Evolutionary conservation across 2,888 invertebrate genomes (phyloP).

Genomic region (Ditula angustiorana): DNA sequence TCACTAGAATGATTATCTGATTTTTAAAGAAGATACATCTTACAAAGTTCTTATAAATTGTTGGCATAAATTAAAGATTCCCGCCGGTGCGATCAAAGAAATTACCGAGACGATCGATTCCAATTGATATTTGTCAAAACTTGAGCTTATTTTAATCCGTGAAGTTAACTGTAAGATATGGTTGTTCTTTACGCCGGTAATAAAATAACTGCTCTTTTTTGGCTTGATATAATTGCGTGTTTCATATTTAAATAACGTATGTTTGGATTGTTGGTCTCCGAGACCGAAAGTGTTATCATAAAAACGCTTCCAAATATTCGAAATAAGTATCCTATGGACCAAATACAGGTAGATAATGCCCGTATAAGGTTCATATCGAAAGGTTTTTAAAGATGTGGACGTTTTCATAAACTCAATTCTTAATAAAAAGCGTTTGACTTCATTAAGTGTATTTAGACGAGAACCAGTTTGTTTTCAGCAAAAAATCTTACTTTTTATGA

Average conservation of each 20-base stretch:
- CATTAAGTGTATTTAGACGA: slow-evolving; percentile 36
- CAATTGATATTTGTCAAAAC: slow-evolving; percentile 37
- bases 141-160: slow-evolving; percentile 19
- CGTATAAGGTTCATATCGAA: slow-evolving; percentile 26
- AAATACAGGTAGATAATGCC: slow-evolving; percentile 24
- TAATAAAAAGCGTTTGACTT: slow-evolving; percentile 34
- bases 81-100: slow-evolving; percentile 48
- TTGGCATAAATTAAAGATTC: slow-evolving; percentile 20
- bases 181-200: slow-evolving; percentile 1
- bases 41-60: slow-evolving; percentile 23
- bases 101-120: slow-evolving; percentile 45
- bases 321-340: slow-evolving; percentile 10
- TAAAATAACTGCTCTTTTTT: slow-evolving; percentile 18
- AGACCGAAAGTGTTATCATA: slow-evolving; percentile 5
- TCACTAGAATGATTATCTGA: background rate
- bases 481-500: slow-evolving; percentile 36
- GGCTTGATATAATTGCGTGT: background rate
- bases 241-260: background rate
- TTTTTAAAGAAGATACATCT: background rate
- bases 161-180: slow-evolving; percentile 24
- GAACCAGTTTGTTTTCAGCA: slow-evolving; percentile 33
- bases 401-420: slow-evolving; percentile 37
- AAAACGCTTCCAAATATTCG: background rate
- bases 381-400: slow-evolving; percentile 11
- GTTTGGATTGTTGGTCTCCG: background rate